Evolutionary conservation across 2,888 invertebrate species (phyloP).

Genomic region (Standfussiana lucernea): DNA sequence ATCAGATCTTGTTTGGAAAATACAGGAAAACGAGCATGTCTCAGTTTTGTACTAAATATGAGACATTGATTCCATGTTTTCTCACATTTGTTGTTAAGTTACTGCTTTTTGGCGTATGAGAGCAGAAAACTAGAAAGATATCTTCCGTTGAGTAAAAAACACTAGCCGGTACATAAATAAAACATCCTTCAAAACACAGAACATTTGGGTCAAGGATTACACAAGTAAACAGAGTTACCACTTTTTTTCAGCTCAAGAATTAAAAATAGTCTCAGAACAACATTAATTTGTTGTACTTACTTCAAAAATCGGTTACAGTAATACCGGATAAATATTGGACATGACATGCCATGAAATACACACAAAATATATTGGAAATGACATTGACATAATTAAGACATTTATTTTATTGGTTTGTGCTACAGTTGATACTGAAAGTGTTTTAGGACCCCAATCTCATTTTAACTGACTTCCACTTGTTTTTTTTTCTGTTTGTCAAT

Average conservation of each 20-base stretch:
- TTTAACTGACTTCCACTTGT: too few relatives aligned
- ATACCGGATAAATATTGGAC: too few relatives aligned
- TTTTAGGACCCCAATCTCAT: too few relatives aligned
- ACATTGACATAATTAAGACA: too few relatives aligned
- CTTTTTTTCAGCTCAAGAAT: neutral
- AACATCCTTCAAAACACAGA: conserved; percentile 1
- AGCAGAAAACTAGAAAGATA: neutral
- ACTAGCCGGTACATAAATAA: conserved; percentile 26
- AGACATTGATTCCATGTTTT: neutral
- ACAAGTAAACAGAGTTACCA: neutral
- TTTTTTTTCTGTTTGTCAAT: too few relatives aligned
- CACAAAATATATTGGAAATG: too few relatives aligned
- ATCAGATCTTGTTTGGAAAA: neutral
- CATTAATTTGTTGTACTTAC: neutral
- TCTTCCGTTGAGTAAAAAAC: conserved; percentile 11
- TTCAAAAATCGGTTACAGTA: too few relatives aligned
- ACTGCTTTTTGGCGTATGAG: neutral
- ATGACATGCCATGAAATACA: too few relatives aligned
- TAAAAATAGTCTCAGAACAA: neutral
- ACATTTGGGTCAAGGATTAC: conserved; percentile 15
- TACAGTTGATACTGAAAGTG: too few relatives aligned
- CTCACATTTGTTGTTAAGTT: neutral
- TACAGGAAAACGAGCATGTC: neutral
- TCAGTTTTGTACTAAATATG: neutral
- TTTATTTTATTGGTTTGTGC: too few relatives aligned